Evolutionary conservation across 2,888 invertebrate genomes (phyloP).

Genomic region (Euzetes globulus): DNA sequence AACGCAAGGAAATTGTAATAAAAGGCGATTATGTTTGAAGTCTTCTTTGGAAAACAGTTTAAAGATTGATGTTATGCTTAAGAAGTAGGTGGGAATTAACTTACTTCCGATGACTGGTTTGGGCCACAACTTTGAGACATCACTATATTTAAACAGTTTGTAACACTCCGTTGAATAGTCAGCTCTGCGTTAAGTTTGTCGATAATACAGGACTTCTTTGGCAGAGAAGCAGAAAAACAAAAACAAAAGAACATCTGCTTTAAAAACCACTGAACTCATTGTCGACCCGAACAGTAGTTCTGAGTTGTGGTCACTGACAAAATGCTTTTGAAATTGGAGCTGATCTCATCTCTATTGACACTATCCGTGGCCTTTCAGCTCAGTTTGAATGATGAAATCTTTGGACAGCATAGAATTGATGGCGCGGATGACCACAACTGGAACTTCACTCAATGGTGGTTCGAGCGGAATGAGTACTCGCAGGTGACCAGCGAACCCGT

Average conservation of each 20-base stretch:
- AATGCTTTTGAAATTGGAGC: not conserved
- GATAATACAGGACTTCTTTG: not conserved
- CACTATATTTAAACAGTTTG: slow-evolving; percentile 8
- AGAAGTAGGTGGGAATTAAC: not conserved
- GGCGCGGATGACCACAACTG: slow-evolving; percentile 15
- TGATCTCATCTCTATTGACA: not conserved
- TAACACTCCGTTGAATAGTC: slow-evolving; percentile 12
- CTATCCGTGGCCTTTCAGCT: not conserved
- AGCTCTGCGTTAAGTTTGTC: slow-evolving; percentile 8
- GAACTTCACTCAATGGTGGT: slow-evolving; percentile 35
- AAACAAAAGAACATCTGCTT: not conserved
- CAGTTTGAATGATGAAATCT: not conserved
- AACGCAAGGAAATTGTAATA: not conserved
- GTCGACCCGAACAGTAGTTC: not conserved
- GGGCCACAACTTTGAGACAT: not conserved
- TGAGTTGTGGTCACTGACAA: not conserved
- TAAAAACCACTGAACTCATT: slow-evolving; percentile 6
- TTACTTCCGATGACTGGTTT: not conserved
- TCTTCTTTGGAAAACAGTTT: too few species aligned
- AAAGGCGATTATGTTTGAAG: not conserved
- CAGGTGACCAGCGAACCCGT: slow-evolving; percentile 32
- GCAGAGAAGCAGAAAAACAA: not conserved
- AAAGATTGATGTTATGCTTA: not conserved
- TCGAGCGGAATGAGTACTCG: slow-evolving; percentile 9
- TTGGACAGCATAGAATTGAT: not conserved